Conservation (phyloP, 2,797 vertebrate species). For the Lepus townsendii region DNA sequence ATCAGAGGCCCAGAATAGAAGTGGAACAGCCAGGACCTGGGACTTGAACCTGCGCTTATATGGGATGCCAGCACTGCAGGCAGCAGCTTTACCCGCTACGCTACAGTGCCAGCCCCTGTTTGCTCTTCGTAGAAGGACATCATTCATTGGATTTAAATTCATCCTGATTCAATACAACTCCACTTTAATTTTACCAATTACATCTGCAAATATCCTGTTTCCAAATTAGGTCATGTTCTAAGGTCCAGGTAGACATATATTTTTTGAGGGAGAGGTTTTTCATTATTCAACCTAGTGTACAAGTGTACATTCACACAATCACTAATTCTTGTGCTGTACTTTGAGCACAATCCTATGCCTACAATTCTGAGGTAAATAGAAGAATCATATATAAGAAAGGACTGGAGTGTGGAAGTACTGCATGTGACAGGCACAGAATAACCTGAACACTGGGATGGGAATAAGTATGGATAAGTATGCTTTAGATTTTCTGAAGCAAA, state of each 20-base stretch:
- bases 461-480: not conserved
- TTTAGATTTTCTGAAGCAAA: conserved; percentile 28
- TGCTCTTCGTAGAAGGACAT: not conserved
- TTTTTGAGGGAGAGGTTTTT: rapidly evolving
- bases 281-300: not conserved
- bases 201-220: not conserved
- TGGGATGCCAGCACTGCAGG: no score
- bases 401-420: not conserved
- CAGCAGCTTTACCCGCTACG: no score
- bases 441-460: not conserved
- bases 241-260: not conserved
- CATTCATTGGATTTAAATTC: not conserved
- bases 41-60: no score
- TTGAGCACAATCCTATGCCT: not conserved
- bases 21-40: no score
- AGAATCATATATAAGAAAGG: not conserved
- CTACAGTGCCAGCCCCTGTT: not conserved
- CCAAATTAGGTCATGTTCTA: not conserved
- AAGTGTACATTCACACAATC: not conserved
- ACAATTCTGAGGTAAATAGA: not conserved
- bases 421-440: not conserved
- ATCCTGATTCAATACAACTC: not conserved
- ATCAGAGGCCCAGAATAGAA: no score
- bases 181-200: not conserved
- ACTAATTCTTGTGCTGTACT: not conserved